A percentile compares a stretch with the other conserved stretches of the same genome.
phyloP scores from a whole-genome alignment of 2,888 invertebrate genomes.

The Deilephila porcellus region DNA sequence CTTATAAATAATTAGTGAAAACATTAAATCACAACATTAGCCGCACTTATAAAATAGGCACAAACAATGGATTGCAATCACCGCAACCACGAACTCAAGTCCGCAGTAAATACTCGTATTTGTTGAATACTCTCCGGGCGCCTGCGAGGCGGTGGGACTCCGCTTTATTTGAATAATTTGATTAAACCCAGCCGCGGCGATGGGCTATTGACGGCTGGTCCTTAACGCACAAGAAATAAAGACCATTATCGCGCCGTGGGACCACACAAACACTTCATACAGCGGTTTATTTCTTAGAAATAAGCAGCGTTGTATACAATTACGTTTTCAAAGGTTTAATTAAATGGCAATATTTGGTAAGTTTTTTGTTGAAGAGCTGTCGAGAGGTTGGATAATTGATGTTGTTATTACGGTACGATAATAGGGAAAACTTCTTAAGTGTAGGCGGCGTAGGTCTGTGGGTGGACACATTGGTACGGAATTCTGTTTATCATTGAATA shows the following conservation, averaged over 20 bases:
- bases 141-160: conserved; percentile 64
- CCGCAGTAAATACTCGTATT: conserved; percentile 49
- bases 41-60: neutral
- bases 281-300: conserved; percentile 32
- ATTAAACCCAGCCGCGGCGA: conserved; percentile 63
- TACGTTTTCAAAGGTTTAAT: conserved; percentile 19
- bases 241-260: conserved; percentile 38
- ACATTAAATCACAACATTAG: neutral
- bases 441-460: neutral
- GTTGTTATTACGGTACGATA: neutral
- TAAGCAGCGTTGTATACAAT: neutral
- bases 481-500: neutral
- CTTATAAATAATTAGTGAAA: neutral
- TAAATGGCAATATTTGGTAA: conserved; percentile 4
- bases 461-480: neutral
- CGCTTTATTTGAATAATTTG: conserved; percentile 79
- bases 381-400: neutral
- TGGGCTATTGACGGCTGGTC: conserved; percentile 35
- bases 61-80: conserved; percentile 27
- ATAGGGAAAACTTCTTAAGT: neutral
- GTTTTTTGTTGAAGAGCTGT: neutral
- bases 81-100: conserved; percentile 26
- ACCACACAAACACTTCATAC: conserved; percentile 39
- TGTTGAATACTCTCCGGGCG: conserved; percentile 68
- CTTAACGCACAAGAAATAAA: conserved; percentile 27